Evolutionary conservation across 2,888 invertebrate genomes (phyloP).

Genomic region (Chrysolina americana): DNA sequence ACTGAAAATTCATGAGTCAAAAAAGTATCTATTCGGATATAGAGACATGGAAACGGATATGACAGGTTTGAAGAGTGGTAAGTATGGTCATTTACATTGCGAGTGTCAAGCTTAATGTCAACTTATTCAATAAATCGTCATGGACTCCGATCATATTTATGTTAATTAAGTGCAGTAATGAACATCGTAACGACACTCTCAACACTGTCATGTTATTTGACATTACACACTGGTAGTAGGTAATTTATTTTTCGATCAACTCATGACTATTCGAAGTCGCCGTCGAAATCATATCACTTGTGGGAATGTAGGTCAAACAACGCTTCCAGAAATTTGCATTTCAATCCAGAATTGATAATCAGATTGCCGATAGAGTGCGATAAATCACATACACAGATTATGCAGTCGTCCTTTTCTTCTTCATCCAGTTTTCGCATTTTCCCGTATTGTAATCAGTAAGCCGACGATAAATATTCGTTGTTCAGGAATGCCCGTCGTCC

Average conservation of each 20-base stretch:
- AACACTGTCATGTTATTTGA: no score
- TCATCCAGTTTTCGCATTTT: slow-evolving; percentile 42
- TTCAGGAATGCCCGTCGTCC: slow-evolving; percentile 34
- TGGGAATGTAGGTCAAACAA: slow-evolving; percentile 6
- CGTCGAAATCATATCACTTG: neutral
- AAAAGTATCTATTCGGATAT: no score
- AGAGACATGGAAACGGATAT: no score
- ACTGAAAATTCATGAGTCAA: no score
- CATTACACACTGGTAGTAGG: no score
- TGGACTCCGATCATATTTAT: no score
- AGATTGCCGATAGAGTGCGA: slow-evolving; percentile 36
- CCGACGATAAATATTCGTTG: slow-evolving; percentile 44
- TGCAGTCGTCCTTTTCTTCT: slow-evolving; percentile 43
- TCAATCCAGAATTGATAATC: slow-evolving; percentile 39
- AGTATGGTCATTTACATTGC: no score
- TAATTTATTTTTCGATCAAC: neutral
- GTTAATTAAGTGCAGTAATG: no score
- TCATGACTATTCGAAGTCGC: neutral
- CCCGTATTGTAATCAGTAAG: slow-evolving; percentile 44
- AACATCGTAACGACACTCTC: neutral
- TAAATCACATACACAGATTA: slow-evolving; percentile 47
- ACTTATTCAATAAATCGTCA: no score
- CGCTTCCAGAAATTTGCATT: slow-evolving; percentile 36
- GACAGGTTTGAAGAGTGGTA: no score
- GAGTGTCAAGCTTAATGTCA: no score